These are phyloP conservation scores for Enteromius argenteus DNA, from an alignment of 2,797 vertebrate species.

Conservation along the genomic window DNA sequence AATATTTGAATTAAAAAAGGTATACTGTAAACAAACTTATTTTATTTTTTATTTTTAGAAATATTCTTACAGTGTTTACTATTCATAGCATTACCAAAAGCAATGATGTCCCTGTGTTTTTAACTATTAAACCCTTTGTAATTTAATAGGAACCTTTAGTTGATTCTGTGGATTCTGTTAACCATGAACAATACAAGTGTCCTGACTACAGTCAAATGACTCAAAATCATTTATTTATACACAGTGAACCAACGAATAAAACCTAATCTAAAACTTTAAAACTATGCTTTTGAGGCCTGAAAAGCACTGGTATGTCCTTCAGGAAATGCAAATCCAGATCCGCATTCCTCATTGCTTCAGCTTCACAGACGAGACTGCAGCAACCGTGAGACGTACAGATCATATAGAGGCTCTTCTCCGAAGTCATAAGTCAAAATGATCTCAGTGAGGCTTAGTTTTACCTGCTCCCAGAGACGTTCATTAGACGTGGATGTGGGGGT, in stretches of 20 bases:
- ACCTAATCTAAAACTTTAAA: not conserved
- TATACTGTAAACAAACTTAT: not conserved
- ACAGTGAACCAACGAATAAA: not conserved
- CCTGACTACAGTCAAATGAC: not conserved
- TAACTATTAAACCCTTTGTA: not conserved
- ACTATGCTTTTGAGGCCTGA: not conserved
- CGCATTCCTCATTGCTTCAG: not conserved
- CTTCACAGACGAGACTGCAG: conserved; percentile 3
- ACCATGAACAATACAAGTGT: not conserved
- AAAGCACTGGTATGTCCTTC: not conserved
- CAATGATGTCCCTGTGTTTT: not conserved
- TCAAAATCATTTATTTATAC: not conserved
- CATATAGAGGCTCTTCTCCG: conserved; percentile 37
- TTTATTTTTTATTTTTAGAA: not conserved
- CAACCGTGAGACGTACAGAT: conserved; percentile 12
- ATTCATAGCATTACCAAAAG: not conserved
- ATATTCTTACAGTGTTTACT: not conserved
- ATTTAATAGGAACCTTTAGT: not conserved
- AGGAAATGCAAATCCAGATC: conserved; percentile 1
- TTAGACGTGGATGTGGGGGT: conserved; percentile 67
- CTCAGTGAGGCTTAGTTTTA: conserved; percentile 54
- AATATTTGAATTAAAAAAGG: not conserved
- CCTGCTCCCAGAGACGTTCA: conserved; percentile 71
- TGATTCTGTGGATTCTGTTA: not conserved
- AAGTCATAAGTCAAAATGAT: conserved; percentile 43